phyloP scores from a whole-genome alignment of 2,888 invertebrate species.

The Tipula helvola region DNA sequence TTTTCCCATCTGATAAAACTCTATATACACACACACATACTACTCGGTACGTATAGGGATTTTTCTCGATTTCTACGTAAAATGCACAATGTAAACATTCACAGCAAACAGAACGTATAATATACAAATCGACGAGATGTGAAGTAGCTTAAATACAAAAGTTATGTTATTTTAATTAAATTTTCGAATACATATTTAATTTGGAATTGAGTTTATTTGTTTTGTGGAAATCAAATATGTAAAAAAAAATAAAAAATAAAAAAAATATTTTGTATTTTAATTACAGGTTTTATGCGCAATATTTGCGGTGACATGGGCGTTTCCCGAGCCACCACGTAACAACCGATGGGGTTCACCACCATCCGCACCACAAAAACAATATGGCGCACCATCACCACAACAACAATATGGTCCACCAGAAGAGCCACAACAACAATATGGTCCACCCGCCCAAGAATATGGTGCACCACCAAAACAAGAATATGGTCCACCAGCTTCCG shows the following conservation, averaged over 20 bases:
- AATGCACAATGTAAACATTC: not conserved
- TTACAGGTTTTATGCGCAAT: slow-evolving; percentile 29
- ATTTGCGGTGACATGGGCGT: slow-evolving; percentile 32
- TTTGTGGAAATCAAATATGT: not conserved
- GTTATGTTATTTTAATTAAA: not conserved
- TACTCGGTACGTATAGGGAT: not conserved
- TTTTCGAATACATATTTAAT: not conserved
- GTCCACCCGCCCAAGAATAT: slow-evolving; percentile 23
- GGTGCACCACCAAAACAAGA: slow-evolving; percentile 15
- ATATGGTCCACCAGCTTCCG: slow-evolving; percentile 31
- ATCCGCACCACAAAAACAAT: slow-evolving; percentile 13
- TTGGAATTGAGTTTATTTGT: not conserved
- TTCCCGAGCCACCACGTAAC: slow-evolving; percentile 33
- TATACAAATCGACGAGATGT: not conserved
- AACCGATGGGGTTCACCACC: slow-evolving; percentile 19
- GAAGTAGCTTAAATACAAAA: not conserved
- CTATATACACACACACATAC: not conserved
- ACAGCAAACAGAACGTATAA: not conserved
- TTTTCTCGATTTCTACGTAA: not conserved
- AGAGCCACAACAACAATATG: slow-evolving; percentile 19
- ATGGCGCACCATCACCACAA: slow-evolving; percentile 24
- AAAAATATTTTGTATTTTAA: not conserved
- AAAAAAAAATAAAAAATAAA: not conserved
- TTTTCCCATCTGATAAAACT: not conserved
- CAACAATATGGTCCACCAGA: slow-evolving; percentile 14